Evolutionary conservation across 2,797 vertebrate genomes (phyloP).

Genomic region (Oryzias dopingdopingensis): DNA sequence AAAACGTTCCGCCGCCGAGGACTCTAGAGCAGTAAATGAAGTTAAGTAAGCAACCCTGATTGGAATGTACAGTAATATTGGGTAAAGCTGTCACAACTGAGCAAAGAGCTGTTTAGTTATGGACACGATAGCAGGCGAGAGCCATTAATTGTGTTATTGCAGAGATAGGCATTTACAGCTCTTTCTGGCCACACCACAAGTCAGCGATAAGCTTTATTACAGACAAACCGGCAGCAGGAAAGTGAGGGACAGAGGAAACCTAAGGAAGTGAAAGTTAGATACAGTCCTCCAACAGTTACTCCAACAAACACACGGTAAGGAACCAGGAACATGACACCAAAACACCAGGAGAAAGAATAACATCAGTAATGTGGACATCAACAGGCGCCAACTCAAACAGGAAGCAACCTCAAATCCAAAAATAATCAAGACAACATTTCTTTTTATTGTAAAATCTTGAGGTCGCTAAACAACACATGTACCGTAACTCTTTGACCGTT

Average conservation of each 20-base stretch:
- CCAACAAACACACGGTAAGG: no score
- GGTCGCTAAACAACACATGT: no score
- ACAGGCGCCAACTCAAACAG: no score
- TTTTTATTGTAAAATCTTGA: no score
- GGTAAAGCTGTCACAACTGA: not conserved
- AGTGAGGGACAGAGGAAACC: not conserved
- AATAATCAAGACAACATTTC: no score
- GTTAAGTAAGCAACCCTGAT: constrained; percentile 7
- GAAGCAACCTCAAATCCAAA: no score
- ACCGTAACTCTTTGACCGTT: no score
- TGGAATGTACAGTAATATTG: not conserved
- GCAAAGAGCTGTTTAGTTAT: not conserved
- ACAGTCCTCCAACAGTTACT: not conserved
- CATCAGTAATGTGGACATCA: no score
- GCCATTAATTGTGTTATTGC: no score
- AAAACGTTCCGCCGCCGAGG: no score
- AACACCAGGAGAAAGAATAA: no score
- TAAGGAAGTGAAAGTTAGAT: constrained; percentile 10
- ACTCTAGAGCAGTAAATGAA: not conserved
- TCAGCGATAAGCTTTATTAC: constrained; percentile 1
- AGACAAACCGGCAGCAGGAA: constrained; percentile 4
- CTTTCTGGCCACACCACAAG: not conserved
- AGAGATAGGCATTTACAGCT: constrained; percentile 5
- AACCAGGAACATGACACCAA: no score
- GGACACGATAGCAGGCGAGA: constrained; percentile 24